Evolutionary conservation across 2,113 vertebrate genomes (phyloP).

Genomic region (Sinocyclocheilus grahami): DNA sequence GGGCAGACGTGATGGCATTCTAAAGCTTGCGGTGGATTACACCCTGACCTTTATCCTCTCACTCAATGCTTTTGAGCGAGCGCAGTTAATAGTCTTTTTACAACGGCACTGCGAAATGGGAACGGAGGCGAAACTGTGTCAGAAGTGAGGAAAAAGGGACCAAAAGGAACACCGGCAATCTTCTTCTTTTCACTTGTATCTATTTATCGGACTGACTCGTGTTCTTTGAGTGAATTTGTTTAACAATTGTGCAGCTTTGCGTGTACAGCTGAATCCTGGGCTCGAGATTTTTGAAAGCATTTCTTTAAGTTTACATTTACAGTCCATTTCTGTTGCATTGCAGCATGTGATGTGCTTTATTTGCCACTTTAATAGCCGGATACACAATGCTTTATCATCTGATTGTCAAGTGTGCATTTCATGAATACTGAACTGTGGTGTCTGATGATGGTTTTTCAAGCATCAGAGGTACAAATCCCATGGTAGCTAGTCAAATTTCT

Average conservation of each 20-base stretch:
- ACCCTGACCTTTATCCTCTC: constrained; percentile 40
- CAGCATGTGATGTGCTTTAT: not conserved
- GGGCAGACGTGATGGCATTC: constrained; percentile 42
- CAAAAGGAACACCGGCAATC: constrained; percentile 14
- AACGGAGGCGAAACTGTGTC: constrained; percentile 22
- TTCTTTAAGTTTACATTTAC: constrained; percentile 29
- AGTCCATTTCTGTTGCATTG: not conserved
- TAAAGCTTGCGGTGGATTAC: constrained; percentile 50
- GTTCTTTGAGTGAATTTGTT: constrained; percentile 48
- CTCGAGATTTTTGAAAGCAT: constrained; percentile 16
- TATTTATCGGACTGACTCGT: constrained; percentile 50
- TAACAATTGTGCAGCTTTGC: constrained; percentile 34
- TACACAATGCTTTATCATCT: not conserved
- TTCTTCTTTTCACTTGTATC: constrained; percentile 42
- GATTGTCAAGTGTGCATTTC: not conserved
- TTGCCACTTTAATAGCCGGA: not conserved
- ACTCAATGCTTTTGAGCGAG: constrained; percentile 34
- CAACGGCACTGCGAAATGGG: constrained; percentile 20
- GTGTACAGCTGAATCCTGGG: constrained; percentile 29
- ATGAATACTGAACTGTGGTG: not conserved
- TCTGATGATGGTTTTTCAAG: not conserved
- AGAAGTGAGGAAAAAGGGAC: not conserved
- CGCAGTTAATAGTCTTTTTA: constrained; percentile 42
- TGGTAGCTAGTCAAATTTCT: not conserved
- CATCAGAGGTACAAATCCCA: not conserved